Conservation (phyloP, 2,888 invertebrate species). For the Orchestes rusci region DNA sequence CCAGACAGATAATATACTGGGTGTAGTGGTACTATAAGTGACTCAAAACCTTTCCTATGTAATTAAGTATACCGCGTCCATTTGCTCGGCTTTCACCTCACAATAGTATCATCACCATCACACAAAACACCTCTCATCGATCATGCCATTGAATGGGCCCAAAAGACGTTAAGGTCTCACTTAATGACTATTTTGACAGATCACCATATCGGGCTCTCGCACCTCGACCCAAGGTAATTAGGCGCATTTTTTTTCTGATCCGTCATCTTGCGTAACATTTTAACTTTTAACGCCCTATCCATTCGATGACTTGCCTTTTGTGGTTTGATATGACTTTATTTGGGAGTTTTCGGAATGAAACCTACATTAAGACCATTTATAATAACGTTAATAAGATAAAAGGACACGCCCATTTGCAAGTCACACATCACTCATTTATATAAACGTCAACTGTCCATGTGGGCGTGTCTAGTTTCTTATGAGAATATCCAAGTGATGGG, state of each 20-base stretch:
- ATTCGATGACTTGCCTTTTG: constrained; percentile 13
- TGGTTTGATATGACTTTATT: constrained; percentile 10
- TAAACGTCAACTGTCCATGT: too few relatives aligned
- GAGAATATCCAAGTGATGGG: too few relatives aligned
- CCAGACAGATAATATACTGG: too few relatives aligned
- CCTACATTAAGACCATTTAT: too few relatives aligned
- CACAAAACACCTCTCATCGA: constrained; percentile 3
- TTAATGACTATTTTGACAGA: constrained; percentile 22
- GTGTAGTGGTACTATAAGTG: too few relatives aligned
- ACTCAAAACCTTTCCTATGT: too few relatives aligned
- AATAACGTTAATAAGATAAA: too few relatives aligned
- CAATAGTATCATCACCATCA: background rate
- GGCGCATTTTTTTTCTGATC: constrained; percentile 16
- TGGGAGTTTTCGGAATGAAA: constrained; percentile 1
- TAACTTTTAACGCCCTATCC: constrained; percentile 15
- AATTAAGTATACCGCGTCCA: too few relatives aligned
- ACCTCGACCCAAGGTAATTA: constrained; percentile 20
- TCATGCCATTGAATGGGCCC: constrained; percentile 4
- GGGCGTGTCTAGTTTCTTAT: too few relatives aligned
- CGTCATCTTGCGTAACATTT: constrained; percentile 16
- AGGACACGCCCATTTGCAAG: too few relatives aligned
- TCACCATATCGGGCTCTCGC: constrained; percentile 15
- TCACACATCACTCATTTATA: too few relatives aligned
- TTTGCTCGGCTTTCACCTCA: background rate
- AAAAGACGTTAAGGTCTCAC: constrained; percentile 10